Evolutionary conservation across 2,797 vertebrate species (phyloP).

Genomic region (Hypotaenidia okinawae): DNA sequence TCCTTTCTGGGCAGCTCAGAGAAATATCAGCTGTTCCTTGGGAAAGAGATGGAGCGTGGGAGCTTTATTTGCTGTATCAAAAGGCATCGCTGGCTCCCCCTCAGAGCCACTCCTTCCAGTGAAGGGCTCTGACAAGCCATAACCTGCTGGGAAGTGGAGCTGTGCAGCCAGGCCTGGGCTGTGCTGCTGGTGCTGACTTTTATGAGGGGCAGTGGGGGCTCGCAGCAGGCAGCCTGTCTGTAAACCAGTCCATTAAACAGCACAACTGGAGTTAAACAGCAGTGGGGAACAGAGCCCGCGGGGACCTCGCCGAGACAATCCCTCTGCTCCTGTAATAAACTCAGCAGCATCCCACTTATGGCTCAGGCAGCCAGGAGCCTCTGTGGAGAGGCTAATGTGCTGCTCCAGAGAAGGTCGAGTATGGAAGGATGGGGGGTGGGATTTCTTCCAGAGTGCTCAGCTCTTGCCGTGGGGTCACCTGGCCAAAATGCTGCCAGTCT

Average conservation of each 20-base stretch:
- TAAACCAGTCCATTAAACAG: slow-evolving; percentile 60
- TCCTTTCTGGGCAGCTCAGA: slow-evolving; percentile 50
- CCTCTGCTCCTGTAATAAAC: slow-evolving; percentile 9
- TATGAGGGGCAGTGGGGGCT: slow-evolving; percentile 34
- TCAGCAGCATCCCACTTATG: slow-evolving; percentile 4
- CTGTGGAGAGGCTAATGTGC: background rate
- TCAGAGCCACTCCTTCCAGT: background rate
- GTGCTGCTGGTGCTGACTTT: slow-evolving; percentile 19
- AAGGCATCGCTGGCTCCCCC: background rate
- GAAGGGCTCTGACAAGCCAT: slow-evolving; percentile 47
- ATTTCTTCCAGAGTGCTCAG: background rate
- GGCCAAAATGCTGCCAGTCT: background rate
- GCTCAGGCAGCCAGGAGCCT: background rate
- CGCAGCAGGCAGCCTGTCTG: background rate
- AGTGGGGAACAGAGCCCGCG: fast-evolving
- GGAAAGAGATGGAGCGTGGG: background rate
- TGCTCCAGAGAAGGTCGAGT: slow-evolving; percentile 1
- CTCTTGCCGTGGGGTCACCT: background rate
- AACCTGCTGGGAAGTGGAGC: slow-evolving; percentile 14
- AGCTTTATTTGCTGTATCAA: background rate
- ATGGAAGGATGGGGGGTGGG: background rate
- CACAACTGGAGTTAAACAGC: background rate
- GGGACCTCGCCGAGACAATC: background rate
- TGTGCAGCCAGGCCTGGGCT: background rate
- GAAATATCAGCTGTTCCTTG: slow-evolving; percentile 33